Evolutionary conservation across 1,140 invertebrate species (phyloP).

Genomic region (Frieseomelitta varia): DNA sequence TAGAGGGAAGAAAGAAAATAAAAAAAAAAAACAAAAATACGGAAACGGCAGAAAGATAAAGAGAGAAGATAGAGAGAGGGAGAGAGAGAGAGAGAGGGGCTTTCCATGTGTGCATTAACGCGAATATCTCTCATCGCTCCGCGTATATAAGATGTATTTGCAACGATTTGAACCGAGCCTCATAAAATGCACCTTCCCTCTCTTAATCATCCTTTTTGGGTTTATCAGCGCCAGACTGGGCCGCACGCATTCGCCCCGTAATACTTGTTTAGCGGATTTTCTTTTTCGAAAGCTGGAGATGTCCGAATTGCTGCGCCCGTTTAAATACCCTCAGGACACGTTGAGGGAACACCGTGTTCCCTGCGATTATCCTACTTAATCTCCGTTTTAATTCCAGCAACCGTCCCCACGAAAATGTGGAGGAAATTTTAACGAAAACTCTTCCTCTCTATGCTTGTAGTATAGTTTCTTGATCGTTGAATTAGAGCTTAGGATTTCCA

Average conservation of each 20-base stretch:
- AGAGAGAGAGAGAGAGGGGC: neutral
- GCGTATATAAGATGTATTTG: conserved; percentile 23
- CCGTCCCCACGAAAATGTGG: too few relatives aligned
- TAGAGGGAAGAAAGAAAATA: neutral
- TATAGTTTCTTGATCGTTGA: too few relatives aligned
- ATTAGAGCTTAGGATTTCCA: too few relatives aligned
- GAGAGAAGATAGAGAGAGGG: neutral
- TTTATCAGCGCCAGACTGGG: neutral
- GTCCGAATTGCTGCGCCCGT: neutral
- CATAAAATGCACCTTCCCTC: neutral
- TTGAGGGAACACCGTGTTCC: neutral
- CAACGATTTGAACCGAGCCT: conserved; percentile 30
- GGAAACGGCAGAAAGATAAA: neutral
- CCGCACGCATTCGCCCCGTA: neutral
- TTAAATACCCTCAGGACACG: neutral
- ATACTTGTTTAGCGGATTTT: neutral
- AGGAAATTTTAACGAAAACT: too few relatives aligned
- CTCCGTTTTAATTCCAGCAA: neutral
- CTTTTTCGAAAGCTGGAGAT: neutral
- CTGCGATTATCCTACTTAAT: neutral
- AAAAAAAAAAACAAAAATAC: neutral
- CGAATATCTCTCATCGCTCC: conserved; percentile 23
- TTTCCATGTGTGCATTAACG: conserved; percentile 37
- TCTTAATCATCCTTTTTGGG: neutral
- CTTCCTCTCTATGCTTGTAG: too few relatives aligned